Evolutionary conservation across 1,140 invertebrate genomes (phyloP).

Genomic region (Drosophila kikkawai): DNA sequence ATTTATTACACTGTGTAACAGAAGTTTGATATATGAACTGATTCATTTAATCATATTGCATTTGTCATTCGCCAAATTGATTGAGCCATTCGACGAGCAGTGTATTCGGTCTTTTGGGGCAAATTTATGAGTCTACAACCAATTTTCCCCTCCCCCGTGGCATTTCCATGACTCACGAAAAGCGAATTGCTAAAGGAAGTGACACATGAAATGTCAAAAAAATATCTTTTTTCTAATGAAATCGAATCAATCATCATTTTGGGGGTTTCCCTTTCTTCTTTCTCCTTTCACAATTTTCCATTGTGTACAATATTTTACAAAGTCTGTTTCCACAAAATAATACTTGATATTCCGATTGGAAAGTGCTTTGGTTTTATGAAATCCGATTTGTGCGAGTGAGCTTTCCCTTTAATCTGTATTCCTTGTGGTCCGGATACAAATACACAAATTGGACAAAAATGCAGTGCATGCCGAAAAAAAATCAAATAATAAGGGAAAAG

Average conservation of each 20-base stretch:
- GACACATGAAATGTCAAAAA: constrained; percentile 41
- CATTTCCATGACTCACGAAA: constrained; percentile 14
- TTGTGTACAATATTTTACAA: neutral
- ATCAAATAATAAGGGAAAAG: neutral
- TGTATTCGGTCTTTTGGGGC: constrained; percentile 19
- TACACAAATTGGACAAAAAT: constrained; percentile 60
- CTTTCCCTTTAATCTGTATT: neutral
- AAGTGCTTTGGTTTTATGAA: neutral
- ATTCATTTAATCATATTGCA: constrained; percentile 49
- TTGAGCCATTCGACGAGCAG: constrained; percentile 16
- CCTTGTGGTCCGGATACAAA: constrained; percentile 10
- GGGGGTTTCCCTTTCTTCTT: neutral
- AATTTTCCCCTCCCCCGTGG: neutral
- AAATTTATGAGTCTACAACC: constrained; percentile 18
- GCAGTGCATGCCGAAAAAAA: constrained; percentile 51
- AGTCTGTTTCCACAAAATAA: neutral
- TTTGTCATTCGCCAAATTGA: constrained; percentile 47
- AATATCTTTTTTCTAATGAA: constrained; percentile 35
- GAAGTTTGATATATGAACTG: constrained; percentile 48
- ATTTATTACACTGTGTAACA: constrained; percentile 63
- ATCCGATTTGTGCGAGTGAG: neutral
- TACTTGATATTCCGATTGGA: neutral
- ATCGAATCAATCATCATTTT: constrained; percentile 50
- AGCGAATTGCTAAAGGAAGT: constrained; percentile 10
- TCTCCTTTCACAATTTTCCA: too few species aligned